Evolutionary conservation across 2,888 invertebrate species (phyloP).

Genomic region (Julus scanicus): DNA sequence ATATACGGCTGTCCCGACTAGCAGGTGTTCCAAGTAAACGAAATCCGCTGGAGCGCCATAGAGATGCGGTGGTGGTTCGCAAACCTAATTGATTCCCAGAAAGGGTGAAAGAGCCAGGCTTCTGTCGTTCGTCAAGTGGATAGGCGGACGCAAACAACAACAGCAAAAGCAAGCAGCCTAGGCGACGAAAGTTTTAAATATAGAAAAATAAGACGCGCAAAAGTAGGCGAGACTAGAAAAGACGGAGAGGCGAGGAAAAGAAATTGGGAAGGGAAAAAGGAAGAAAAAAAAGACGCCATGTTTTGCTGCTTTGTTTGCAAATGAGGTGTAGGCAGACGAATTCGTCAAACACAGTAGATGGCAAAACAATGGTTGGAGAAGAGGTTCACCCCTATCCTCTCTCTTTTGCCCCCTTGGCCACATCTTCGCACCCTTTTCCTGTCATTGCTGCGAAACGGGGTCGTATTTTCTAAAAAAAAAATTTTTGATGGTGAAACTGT

Average conservation of each 20-base stretch:
- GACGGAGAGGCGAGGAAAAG: background rate
- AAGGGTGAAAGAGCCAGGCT: background rate
- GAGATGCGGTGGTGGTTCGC: background rate
- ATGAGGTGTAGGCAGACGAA: constrained; percentile 29
- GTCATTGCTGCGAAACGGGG: too few relatives aligned
- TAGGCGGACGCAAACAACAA: background rate
- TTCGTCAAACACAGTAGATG: background rate
- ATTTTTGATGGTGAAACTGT: too few relatives aligned
- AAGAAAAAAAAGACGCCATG: background rate
- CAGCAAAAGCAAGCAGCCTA: background rate
- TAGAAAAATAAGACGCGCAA: constrained; percentile 8
- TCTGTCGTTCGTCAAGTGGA: background rate
- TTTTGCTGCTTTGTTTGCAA: constrained; percentile 25
- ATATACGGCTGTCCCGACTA: too few relatives aligned
- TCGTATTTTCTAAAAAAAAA: too few relatives aligned
- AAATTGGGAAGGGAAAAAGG: background rate
- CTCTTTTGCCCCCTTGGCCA: background rate
- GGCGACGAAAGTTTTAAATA: constrained; percentile 26
- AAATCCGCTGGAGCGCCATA: background rate
- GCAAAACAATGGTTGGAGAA: background rate
- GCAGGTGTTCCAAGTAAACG: too few relatives aligned
- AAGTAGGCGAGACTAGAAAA: background rate
- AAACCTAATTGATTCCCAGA: too few relatives aligned
- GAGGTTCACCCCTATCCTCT: background rate
- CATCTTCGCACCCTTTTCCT: too few relatives aligned